Percentiles rank a stretch among this genome's conserved stretches.
These are phyloP conservation scores for Eolophus roseicapilla DNA, from an alignment of 2,113 vertebrate genomes.

Conservation along the genomic window DNA sequence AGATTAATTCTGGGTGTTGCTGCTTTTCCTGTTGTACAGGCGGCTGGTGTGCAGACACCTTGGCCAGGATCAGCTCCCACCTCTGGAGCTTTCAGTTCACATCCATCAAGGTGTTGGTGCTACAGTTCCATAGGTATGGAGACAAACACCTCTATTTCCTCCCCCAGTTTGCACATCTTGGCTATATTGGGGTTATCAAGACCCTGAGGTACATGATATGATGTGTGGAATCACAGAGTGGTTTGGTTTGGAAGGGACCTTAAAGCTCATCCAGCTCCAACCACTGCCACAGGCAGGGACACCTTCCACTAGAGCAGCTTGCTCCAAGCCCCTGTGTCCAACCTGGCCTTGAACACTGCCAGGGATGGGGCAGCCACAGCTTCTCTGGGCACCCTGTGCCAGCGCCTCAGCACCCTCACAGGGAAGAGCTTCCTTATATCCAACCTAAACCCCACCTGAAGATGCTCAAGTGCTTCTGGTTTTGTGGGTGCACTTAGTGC, in stretches of 20 bases:
- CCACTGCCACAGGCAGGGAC: no score
- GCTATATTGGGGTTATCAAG: neutral
- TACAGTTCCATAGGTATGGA: accelerated
- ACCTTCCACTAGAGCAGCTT: neutral
- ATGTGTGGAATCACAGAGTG: no score
- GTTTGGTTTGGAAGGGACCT: neutral
- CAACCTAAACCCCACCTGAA: neutral
- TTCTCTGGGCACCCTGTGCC: neutral
- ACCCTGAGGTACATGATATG: accelerated
- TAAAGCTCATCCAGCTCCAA: neutral
- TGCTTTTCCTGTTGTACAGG: neutral
- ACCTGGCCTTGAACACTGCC: no score
- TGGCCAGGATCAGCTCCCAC: neutral
- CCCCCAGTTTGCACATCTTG: accelerated
- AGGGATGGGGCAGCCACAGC: neutral
- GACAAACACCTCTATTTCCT: no score
- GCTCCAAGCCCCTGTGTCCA: no score
- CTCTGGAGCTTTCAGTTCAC: neutral
- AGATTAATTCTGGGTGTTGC: neutral
- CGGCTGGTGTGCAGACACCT: neutral
- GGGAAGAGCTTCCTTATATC: neutral
- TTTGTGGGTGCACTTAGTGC: neutral
- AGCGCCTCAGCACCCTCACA: neutral
- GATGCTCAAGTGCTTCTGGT: neutral
- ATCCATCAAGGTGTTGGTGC: neutral